Evolutionary conservation across 2,888 invertebrate genomes (phyloP).

Genomic region (Agrotis clavis): DNA sequence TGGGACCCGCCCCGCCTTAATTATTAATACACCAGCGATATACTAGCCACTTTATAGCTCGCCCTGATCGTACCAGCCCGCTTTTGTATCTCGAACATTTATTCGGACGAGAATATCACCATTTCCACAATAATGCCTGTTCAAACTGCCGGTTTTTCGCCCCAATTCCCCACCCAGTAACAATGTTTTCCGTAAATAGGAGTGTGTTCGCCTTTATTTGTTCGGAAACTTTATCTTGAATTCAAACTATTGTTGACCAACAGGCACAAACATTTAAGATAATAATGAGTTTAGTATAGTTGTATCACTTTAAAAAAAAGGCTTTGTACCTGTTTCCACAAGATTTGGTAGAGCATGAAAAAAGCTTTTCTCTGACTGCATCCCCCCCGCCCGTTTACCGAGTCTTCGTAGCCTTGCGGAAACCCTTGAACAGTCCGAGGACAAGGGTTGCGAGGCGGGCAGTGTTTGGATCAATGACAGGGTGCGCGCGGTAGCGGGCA

Average conservation of each 20-base stretch:
- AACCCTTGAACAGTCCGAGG: constrained; percentile 57
- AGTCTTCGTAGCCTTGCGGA: constrained; percentile 27
- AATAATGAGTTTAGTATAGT: constrained; percentile 28
- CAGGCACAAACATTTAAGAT: constrained; percentile 14
- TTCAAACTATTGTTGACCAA: constrained; percentile 31
- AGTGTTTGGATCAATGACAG: constrained; percentile 63
- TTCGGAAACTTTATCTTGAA: constrained; percentile 25
- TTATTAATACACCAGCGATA: constrained; percentile 74
- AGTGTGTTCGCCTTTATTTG: constrained; percentile 43
- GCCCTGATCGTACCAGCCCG: constrained; percentile 52
- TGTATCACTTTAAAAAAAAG: not conserved
- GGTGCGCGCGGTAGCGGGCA: constrained; percentile 66
- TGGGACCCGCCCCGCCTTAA: constrained; percentile 68
- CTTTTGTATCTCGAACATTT: constrained; percentile 57
- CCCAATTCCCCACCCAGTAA: constrained; percentile 37
- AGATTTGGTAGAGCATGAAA: not conserved
- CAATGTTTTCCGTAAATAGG: constrained; percentile 52
- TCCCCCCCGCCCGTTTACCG: constrained; percentile 15
- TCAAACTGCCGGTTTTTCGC: constrained; percentile 50
- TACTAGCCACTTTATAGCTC: constrained; percentile 63
- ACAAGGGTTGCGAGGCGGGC: constrained; percentile 59
- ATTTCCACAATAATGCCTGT: constrained; percentile 47
- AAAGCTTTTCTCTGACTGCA: constrained; percentile 20
- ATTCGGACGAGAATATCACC: constrained; percentile 48
- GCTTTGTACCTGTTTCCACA: constrained; percentile 4